phyloP scores from a whole-genome alignment of 1,140 invertebrate species.

The Drosophila punjabiensis region DNA sequence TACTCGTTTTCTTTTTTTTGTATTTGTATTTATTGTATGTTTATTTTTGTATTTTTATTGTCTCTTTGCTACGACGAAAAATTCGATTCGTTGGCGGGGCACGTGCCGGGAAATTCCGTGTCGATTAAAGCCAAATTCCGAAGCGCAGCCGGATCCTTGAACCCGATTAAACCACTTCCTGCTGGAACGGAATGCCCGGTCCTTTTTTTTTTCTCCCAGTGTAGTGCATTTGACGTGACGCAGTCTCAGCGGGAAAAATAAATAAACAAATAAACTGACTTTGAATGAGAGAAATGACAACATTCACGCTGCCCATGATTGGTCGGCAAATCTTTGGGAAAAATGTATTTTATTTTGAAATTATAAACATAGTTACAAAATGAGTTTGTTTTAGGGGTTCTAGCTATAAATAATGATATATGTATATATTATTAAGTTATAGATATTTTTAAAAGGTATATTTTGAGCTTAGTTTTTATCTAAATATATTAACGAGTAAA shows the following conservation, averaged over 20 bases:
- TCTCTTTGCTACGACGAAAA: constrained; percentile 49
- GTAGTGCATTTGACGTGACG: constrained; percentile 14
- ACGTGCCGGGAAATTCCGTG: constrained; percentile 25
- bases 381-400: not conserved
- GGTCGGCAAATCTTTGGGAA: not conserved
- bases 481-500: not conserved
- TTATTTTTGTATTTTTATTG: constrained; percentile 6
- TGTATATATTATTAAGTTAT: not conserved
- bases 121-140: constrained; percentile 15
- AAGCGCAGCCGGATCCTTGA: constrained; percentile 28
- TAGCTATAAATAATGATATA: not conserved
- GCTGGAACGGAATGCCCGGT: not conserved
- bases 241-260: constrained; percentile 16
- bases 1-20: not conserved
- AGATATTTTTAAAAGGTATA: not conserved
- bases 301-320: not conserved
- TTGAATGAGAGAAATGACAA: constrained; percentile 32
- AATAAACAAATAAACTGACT: constrained; percentile 38
- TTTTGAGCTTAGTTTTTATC: not conserved
- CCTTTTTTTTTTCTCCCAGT: not conserved
- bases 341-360: not conserved
- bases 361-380: not conserved
- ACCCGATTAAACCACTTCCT: constrained; percentile 43
- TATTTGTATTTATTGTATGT: not conserved
- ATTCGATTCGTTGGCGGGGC: constrained; percentile 33